Conservation (phyloP, 1,140 invertebrate species). For the Heliconius hewitsoni region DNA sequence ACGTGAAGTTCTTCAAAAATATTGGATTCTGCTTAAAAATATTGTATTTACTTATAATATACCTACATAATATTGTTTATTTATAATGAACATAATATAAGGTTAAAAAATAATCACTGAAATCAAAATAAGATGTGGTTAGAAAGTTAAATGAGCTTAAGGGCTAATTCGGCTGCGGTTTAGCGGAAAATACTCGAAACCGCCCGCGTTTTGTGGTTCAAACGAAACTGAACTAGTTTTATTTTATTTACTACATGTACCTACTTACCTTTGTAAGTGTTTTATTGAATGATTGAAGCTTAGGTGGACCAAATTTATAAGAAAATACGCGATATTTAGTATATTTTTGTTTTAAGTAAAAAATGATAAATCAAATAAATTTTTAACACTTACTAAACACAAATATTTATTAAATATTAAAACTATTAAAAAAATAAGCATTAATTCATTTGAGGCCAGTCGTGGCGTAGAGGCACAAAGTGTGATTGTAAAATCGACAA, state of each 20-base stretch:
- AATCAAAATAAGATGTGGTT: constrained; percentile 32
- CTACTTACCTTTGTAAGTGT: not conserved
- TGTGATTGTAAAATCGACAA: too few species aligned
- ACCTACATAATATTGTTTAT: too few species aligned
- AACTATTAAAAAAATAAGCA: too few species aligned
- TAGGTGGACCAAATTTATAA: not conserved
- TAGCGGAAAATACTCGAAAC: constrained; percentile 26
- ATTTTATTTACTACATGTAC: not conserved
- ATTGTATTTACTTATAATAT: not conserved
- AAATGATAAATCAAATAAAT: too few species aligned
- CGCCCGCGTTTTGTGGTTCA: constrained; percentile 29
- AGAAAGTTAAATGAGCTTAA: constrained; percentile 39
- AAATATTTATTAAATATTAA: too few species aligned
- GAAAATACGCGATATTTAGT: too few species aligned
- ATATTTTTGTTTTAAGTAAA: too few species aligned
- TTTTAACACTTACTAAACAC: too few species aligned
- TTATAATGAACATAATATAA: not conserved
- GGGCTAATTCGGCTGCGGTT: constrained; percentile 30
- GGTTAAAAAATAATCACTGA: not conserved
- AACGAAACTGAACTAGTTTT: not conserved
- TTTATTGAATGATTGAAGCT: not conserved
- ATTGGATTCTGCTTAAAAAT: too few species aligned
- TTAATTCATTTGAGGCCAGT: too few species aligned
- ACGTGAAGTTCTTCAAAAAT: too few species aligned
- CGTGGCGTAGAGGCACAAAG: too few species aligned